Evolutionary conservation across 2,113 vertebrate genomes (phyloP), one percentile per base, ranked within the genome.

Genomic region (Craseonycteris thonglongyai): DNA sequence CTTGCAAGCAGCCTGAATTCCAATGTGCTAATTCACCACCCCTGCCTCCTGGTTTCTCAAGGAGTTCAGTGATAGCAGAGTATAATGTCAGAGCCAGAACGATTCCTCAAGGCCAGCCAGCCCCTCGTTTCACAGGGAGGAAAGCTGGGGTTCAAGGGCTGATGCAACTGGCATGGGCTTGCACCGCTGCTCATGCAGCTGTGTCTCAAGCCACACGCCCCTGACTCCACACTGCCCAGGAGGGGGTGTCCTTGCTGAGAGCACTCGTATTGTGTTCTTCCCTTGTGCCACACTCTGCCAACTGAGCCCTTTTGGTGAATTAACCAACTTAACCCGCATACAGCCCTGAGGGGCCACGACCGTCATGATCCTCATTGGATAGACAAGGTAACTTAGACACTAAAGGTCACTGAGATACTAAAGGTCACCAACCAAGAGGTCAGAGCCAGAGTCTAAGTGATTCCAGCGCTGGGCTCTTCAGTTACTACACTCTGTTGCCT

Each of bases 121-220:
- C 49, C 69, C 22, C 40, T 91, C 13, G 0, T 51, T 51, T 26
- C 42, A n/a, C 21, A 75, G n/a, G 33, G 6, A 18, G 42, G 14
- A 51, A 88, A 75, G 49, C 40, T 12, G 56, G 49, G 28, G 47
- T 40, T 42, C 1, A n/a, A 78, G 40, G 19, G 26, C 61, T 40
- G 61, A 18, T 5, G 22, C 1, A 26, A 21, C 30, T 35, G 30
- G n/a, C n/a, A n/a, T 5, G 30, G 6, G n/a, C 40, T 65, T 42
- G 38, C 21, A 16, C 0, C 0, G 71, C 22, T 22, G 10, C 75
- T 1, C 0, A 1, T 1, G 3, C 18, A 24, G 26, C 85, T 26
- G 40, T 35, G 10, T 15, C 11, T 4, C 15, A 24, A 35, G 38
- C 33, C 35, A 49, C 16, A 35, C 1, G 9, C 3, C 26, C 65